Base-by-base conservation (phyloP, 1,140 invertebrate genomes). In the Sminthurides bifidus region DNA sequence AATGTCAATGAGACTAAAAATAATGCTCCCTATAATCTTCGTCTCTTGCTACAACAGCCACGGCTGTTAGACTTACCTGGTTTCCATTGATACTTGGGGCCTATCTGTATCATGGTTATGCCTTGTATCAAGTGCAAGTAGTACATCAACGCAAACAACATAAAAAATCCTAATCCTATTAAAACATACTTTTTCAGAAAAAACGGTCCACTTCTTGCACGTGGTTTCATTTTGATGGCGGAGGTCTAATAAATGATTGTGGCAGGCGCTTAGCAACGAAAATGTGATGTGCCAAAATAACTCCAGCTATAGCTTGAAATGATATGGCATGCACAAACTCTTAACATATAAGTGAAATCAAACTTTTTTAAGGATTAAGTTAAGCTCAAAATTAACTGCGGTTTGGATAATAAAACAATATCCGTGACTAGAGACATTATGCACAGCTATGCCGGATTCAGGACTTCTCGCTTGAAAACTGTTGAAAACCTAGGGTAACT, bases 61-160 rank as follows among this genome's bases (percentile, higher is more conserved):
- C 10, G 21, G 19, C 6, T 14, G 19, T 43, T 8, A 6, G 10
- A 48, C 21, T 51, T 24, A 51, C 49, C 49, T 14, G 8, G 8
- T 26, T 51, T 51, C 49, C 49, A 51, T 37, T 51, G 49, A 21
- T 51, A 51, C 30, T 51, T 51, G 6, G 29, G 49, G 15, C 29
- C 23, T 14, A 17, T 21, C 14, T 35, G 5, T 5, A 51, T 15
- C 6, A 37, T 6, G 5, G 3, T 4, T 21, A 35, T 21, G 3
- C 49, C 49, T 19, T 37, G 19, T n/a, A 37, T 51, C n/a, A 51
- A 17, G 37, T 51, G 29, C 10, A 51, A 33, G 23, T 51, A 51
- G 30, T 51, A 51, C 21, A 48, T 26, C 8, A 51, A 26, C 29
- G 49, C 49, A 24, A 51, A 51, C 29, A 51, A 21, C 14, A 51